A percentile compares a stretch with the other conserved stretches of the same genome.
phyloP scores from a whole-genome alignment of 2,888 invertebrate genomes.

The Hydrotaea cyrtoneurina region DNA sequence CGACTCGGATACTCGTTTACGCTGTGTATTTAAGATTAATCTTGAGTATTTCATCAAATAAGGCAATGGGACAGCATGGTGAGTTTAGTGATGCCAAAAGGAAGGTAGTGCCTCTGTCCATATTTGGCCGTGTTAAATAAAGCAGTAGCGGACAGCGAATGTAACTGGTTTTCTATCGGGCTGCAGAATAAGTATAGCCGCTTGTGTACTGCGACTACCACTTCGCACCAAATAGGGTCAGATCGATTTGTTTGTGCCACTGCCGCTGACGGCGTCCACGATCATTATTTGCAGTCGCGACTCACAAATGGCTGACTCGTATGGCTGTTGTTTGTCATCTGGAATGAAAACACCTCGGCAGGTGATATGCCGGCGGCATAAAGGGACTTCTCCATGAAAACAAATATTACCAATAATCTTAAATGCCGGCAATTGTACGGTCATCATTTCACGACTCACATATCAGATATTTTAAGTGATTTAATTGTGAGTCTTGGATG shows the following conservation, averaged over 20 bases:
- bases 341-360: neutral
- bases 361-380: no score
- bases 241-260: conserved; percentile 6
- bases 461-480: no score
- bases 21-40: conserved; percentile 53
- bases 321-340: neutral
- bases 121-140: conserved; percentile 50
- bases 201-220: conserved; percentile 42
- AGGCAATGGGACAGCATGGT: conserved; percentile 63
- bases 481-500: no score
- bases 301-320: neutral
- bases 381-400: no score
- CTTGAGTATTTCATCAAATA: conserved; percentile 66
- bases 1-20: neutral
- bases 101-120: conserved; percentile 63
- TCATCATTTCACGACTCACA: no score
- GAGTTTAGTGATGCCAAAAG: conserved; percentile 63
- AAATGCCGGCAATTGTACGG: no score
- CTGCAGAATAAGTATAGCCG: conserved; percentile 42
- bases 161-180: conserved; percentile 57
- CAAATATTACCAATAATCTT: no score
- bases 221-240: conserved; percentile 64
- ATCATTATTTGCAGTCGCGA: neutral
- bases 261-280: neutral
- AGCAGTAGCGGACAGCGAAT: conserved; percentile 33